These are phyloP conservation scores for Saccopteryx bilineata DNA, from an alignment of 2,113 vertebrate genomes.

Conservation along the genomic window DNA sequence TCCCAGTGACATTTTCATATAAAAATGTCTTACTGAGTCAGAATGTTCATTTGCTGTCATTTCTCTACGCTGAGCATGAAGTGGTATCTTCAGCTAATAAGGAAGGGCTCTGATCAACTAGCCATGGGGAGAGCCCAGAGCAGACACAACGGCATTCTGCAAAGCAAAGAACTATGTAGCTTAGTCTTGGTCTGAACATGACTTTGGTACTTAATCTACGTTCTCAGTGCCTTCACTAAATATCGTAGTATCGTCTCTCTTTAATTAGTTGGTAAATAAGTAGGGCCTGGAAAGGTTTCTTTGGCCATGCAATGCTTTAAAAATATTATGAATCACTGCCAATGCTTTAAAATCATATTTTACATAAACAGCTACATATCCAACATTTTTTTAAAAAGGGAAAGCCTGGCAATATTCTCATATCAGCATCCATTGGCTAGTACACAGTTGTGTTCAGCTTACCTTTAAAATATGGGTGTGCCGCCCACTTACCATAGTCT, in stretches of 20 bases:
- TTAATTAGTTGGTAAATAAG: background rate
- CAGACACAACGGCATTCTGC: background rate
- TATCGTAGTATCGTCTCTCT: background rate
- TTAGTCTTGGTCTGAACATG: background rate
- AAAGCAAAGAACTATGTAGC: background rate
- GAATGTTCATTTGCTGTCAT: background rate
- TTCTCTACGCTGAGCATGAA: slow-evolving; percentile 8
- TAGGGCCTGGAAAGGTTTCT: background rate
- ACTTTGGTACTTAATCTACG: background rate
- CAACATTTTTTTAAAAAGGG: background rate
- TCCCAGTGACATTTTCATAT: background rate
- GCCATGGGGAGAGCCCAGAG: background rate
- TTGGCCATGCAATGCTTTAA: background rate
- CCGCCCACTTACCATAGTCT: background rate
- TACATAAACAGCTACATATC: background rate
- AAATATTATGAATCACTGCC: background rate
- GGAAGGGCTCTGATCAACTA: background rate
- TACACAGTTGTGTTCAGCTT: background rate
- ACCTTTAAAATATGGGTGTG: background rate
- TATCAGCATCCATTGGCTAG: background rate
- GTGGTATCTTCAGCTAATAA: background rate
- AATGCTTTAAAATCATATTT: slow-evolving; percentile 7
- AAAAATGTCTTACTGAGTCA: background rate
- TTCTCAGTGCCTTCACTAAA: background rate
- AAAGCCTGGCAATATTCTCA: background rate